phyloP scores from a whole-genome alignment of 2,888 invertebrate genomes.

The Cataglyphis albicans region DNA sequence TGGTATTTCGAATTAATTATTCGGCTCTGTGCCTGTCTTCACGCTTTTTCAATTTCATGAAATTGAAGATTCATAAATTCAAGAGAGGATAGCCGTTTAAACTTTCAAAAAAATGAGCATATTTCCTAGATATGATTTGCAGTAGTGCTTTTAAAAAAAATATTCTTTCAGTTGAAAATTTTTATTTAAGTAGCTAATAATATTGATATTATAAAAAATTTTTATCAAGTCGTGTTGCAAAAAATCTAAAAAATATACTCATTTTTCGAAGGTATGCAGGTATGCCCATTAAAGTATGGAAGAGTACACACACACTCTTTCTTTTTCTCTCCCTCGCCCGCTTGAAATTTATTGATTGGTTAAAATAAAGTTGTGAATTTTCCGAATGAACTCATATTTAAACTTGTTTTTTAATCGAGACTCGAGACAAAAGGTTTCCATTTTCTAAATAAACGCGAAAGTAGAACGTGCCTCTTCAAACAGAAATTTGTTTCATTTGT shows the following conservation, averaged over 20 bases:
- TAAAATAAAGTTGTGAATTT: constrained; percentile 4
- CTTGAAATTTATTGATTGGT: constrained; percentile 1
- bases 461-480: constrained; percentile 26
- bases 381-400: neutral
- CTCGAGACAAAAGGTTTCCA: neutral
- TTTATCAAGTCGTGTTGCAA: too few relatives aligned
- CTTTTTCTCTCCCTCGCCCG: too few relatives aligned
- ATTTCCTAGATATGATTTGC: too few relatives aligned
- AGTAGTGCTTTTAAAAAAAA: too few relatives aligned
- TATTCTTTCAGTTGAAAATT: too few relatives aligned
- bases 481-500: constrained; percentile 43
- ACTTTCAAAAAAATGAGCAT: too few relatives aligned
- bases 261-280: too few relatives aligned
- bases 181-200: too few relatives aligned
- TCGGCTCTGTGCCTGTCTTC: neutral
- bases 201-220: too few relatives aligned
- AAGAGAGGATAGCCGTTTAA: too few relatives aligned
- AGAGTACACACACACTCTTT: neutral
- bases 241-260: too few relatives aligned
- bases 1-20: constrained; percentile 47
- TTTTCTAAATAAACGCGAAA: constrained; percentile 28
- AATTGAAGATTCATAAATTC: neutral
- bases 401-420: constrained; percentile 6
- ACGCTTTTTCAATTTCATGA: neutral
- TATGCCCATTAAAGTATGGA: neutral